Base-by-base conservation (phyloP, 2,113 vertebrate genomes). In the Chlamydotis undulata region DNA sequence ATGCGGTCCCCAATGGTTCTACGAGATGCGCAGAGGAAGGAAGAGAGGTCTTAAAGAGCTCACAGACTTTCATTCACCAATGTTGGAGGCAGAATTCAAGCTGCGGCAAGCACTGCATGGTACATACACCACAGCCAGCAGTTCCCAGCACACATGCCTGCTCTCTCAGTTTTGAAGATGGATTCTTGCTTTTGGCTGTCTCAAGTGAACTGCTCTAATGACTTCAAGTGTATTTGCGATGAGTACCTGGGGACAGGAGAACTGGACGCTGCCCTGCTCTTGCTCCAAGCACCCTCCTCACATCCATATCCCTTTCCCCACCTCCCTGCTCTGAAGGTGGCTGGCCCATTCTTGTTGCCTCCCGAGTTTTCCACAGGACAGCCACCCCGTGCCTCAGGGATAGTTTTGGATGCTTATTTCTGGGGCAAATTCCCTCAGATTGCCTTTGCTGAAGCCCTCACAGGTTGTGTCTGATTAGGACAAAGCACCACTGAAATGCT, bases 1-100 rank as follows among this genome's bases (percentile, higher is more conserved):
- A 99, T 99, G 63, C 98, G 98, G 97, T 99, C 99, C 35, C 99
- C 99, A 11, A 99, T 99, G 59, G 99, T 99, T 95, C 99, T 99
- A 77, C 19, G 69, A 45, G 37, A 39, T 3, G 60, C 43, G 6
- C 16, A 3, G 16, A 68, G 39, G 52, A 39, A 52, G 24, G 39
- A 33, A 14, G 14, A 53, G 45, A 85, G 35, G 47, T 12, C 23
- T 82, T 65, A 10, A 53, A 75, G 23, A 85, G 37, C 50, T 89
- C 80, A 19, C 28, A 87, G 31, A 9, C 7, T 68, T 68, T 15
- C 6, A 61, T 12, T 67, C 39, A 33, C 17, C 14, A 63, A 1
- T 37, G 39, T 4, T 75, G 37, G 55, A 87, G 28, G 65, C n/a
- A 69, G 56, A 61, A 65, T 17, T 71, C 19, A 9, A 89, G 24